Evolutionary conservation across 2,888 invertebrate species (phyloP).

Genomic region (Acrobeloides nanus): DNA sequence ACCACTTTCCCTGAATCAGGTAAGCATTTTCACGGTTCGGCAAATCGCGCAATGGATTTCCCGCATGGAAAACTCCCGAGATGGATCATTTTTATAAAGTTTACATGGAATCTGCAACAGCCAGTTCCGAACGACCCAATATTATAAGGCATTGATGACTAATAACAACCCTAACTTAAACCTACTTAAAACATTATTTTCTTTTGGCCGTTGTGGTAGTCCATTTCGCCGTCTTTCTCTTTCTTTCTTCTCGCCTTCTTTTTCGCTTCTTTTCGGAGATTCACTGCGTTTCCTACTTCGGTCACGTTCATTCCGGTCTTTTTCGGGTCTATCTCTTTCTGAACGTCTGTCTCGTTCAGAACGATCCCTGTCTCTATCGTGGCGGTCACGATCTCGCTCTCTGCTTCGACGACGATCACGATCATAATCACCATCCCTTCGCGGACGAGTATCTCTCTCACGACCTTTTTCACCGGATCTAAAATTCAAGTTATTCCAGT

Average conservation of each 20-base stretch:
- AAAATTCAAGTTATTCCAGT: no score
- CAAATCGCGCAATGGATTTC: no score
- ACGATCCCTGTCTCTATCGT: slow-evolving; percentile 5
- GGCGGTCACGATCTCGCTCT: slow-evolving; percentile 7
- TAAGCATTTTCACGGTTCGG: no score
- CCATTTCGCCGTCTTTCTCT: slow-evolving; percentile 82
- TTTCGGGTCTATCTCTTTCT: slow-evolving; percentile 1
- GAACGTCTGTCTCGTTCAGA: slow-evolving; percentile 5
- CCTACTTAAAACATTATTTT: slow-evolving; percentile 30
- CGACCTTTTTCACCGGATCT: not conserved
- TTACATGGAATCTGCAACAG: no score
- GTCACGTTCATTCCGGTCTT: no score
- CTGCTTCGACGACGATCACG: not conserved
- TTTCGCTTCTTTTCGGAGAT: slow-evolving; percentile 5
- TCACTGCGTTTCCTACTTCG: slow-evolving; percentile 10
- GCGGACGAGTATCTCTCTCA: not conserved
- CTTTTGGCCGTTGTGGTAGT: slow-evolving; percentile 61
- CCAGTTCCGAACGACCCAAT: no score
- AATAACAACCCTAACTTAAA: not conserved
- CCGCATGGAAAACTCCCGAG: no score
- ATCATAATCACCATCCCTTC: not conserved
- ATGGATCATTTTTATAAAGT: no score
- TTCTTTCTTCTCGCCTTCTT: slow-evolving; percentile 57
- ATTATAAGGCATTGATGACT: no score
- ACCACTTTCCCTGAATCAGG: no score